Evolutionary conservation across 2,797 vertebrate genomes (phyloP).

Genomic region (Graptemys geographica): DNA sequence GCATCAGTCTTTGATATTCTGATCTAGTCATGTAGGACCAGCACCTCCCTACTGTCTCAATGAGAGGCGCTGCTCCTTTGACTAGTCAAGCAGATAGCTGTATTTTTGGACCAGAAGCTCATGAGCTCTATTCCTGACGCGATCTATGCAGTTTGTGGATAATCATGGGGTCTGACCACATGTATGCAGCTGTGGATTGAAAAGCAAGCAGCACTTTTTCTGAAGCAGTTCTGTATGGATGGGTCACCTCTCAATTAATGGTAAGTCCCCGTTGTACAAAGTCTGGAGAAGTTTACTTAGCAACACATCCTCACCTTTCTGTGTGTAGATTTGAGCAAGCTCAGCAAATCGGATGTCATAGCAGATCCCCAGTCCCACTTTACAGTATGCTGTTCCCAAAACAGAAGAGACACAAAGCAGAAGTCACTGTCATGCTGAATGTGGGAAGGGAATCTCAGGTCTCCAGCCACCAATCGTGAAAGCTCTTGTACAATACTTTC

Average conservation of each 20-base stretch:
- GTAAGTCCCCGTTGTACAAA: background rate
- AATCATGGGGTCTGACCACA: background rate
- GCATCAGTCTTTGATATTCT: background rate
- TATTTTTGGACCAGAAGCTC: background rate
- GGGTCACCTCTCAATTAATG: background rate
- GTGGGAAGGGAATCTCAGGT: background rate
- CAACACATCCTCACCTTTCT: conserved; percentile 85
- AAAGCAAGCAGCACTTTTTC: rapidly evolving
- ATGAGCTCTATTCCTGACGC: background rate
- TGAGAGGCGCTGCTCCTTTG: background rate
- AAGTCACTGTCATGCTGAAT: background rate
- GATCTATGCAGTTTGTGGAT: background rate
- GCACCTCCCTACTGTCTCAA: background rate
- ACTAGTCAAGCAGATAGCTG: background rate
- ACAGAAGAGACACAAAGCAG: conserved; percentile 62
- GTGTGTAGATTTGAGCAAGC: conserved; percentile 93
- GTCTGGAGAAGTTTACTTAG: rapidly evolving
- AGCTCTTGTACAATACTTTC: background rate
- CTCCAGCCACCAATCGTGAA: background rate
- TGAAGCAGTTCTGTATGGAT: rapidly evolving
- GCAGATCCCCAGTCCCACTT: conserved; percentile 98
- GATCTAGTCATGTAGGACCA: background rate
- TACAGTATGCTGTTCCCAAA: conserved; percentile 91
- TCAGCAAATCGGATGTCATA: conserved; percentile 97
- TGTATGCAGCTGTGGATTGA: too few species aligned